These are phyloP conservation scores for Polyommatus iphigenia DNA, from an alignment of 2,888 invertebrate genomes.

Conservation along the genomic window DNA sequence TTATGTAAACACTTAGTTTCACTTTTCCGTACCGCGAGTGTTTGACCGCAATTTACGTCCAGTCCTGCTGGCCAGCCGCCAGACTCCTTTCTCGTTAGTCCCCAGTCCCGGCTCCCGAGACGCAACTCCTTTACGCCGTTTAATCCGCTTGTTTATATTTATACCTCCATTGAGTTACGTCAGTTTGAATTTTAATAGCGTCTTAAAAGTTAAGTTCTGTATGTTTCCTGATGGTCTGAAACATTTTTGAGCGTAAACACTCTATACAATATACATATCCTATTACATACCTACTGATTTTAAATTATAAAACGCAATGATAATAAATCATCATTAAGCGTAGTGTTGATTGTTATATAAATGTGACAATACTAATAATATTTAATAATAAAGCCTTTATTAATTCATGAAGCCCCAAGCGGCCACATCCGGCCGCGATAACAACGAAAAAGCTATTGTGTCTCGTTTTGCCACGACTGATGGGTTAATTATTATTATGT, in stretches of 20 bases:
- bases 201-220: not conserved
- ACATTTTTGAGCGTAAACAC: not conserved
- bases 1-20: slow-evolving; percentile 51
- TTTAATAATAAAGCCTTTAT: too few species aligned
- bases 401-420: too few species aligned
- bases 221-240: not conserved
- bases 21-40: slow-evolving; percentile 49
- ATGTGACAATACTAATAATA: too few species aligned
- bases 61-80: slow-evolving; percentile 58
- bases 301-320: too few species aligned
- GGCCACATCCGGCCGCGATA: too few species aligned
- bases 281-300: too few species aligned
- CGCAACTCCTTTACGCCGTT: slow-evolving; percentile 62
- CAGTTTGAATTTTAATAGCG: not conserved
- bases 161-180: slow-evolving; percentile 38
- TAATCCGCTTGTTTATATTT: slow-evolving; percentile 65
- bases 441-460: too few species aligned
- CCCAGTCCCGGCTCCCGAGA: slow-evolving; percentile 55
- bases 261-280: too few species aligned
- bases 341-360: too few species aligned
- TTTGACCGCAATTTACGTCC: slow-evolving; percentile 61
- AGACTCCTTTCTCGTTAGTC: slow-evolving; percentile 55
- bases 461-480: too few species aligned
- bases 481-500: too few species aligned
- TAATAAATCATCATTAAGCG: too few species aligned